Evolutionary conservation across 2,888 invertebrate species (phyloP), one percentile per base, ranked within the genome.

Genomic region (Limnephilus rhombicus): DNA sequence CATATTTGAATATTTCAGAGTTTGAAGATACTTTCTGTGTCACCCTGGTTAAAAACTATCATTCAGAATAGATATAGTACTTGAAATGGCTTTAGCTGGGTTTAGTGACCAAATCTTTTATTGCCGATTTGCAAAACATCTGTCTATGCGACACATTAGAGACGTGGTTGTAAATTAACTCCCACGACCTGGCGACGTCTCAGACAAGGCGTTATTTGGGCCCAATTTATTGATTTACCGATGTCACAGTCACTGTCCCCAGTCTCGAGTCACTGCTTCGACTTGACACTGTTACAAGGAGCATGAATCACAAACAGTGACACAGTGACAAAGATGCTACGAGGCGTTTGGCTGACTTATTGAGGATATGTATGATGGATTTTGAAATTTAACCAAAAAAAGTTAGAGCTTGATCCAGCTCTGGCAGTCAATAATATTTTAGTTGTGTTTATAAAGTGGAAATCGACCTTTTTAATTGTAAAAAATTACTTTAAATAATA

Each of bases 121-220:
- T 68, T 68, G n/a, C 24, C 9, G 68, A 68, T 24, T 24, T 68
- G 24, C 5, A 24, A 24, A n/a, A 68, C 68, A 68, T 9, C 2
- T 2, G 9, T 34, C 1, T 12, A 2, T 24, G 37, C 7, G 37
- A 83, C 83, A 34, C 24, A 2, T 34, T 37, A 24, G 37, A 37
- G 37, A 24, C 37, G 24, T 15, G 5, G 37, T 34, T 34, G 24
- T 83, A 83, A 83, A 37, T 83, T 18, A 83, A 24, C 24, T 34
- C 83, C 83, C 83, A 83, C 83, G 83, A 83, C 37, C 83, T 83
- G 83, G 83, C 83, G 37, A 15, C 83, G 13, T 15, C 13, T 45
- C 45, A 12, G 45, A 45, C 45, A 15, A 49, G 49, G 49, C 49
- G 15, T 49, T 7, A 11, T 5, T 34, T 5, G 37, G 37, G 83